Evolutionary conservation across 2,888 invertebrate species (phyloP).

Genomic region (Aquatica leii): DNA sequence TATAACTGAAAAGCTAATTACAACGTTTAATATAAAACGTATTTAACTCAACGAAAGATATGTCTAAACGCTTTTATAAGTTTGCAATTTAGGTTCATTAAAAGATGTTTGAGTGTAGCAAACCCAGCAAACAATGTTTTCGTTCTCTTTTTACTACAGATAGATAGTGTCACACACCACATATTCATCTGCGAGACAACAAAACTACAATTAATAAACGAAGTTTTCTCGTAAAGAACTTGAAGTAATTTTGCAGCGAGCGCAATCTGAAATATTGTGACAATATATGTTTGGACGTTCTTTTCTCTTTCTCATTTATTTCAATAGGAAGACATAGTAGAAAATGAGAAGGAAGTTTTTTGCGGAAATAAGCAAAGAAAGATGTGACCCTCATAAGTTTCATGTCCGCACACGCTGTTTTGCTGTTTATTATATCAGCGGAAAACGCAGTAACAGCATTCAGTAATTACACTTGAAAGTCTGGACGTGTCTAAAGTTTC

Average conservation of each 20-base stretch:
- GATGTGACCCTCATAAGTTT: slow-evolving; percentile 40
- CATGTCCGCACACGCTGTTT: slow-evolving; percentile 44
- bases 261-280: slow-evolving; percentile 55
- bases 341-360: slow-evolving; percentile 31
- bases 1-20: no score
- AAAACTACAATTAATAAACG: slow-evolving; percentile 57
- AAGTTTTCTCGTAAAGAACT: slow-evolving; percentile 53
- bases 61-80: no score
- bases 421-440: slow-evolving; percentile 53
- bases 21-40: no score
- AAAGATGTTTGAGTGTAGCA: slow-evolving; percentile 17
- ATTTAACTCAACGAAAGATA: no score
- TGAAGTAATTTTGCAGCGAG: slow-evolving; percentile 51
- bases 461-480: slow-evolving; percentile 57
- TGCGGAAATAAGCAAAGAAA: slow-evolving; percentile 34
- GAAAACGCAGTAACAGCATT: slow-evolving; percentile 54
- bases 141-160: slow-evolving; percentile 35
- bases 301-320: slow-evolving; percentile 25
- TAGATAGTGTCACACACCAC: slow-evolving; percentile 37
- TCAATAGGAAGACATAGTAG: slow-evolving; percentile 17
- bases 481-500: slow-evolving; percentile 58
- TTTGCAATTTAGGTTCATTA: slow-evolving; percentile 15
- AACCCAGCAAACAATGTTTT: slow-evolving; percentile 32
- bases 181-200: slow-evolving; percentile 48
- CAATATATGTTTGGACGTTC: slow-evolving; percentile 42